Evolutionary conservation across 37 sponge, comb jelly and placozoan species (phyloP), one percentile per base, ranked within the genome.

Genomic region (Tethya wilhelma): DNA sequence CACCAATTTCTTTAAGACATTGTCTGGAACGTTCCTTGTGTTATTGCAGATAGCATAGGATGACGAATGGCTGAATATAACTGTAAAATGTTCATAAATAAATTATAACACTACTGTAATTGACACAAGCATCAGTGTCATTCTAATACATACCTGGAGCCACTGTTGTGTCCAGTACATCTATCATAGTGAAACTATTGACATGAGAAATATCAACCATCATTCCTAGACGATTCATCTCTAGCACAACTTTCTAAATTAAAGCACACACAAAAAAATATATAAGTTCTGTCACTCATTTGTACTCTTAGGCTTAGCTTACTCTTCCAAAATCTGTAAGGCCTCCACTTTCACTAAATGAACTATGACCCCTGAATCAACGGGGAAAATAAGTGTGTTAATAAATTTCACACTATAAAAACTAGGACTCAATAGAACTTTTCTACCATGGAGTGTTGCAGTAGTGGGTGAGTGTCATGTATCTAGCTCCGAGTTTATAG

Each of bases 191-290:
- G 73, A 82, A 60, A 63, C 76, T 78, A 42, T 81, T 80, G 46
- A 86, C 89, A 38, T 91, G 92, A 28, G 92, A 87, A 37, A 91
- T 82, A 36, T 91, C 92, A 28, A 87, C 92, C 49, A 91, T n/a
- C 92, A 91, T 91, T 22, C 92, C 92, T 5, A 91, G 75, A n/a
- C 92, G 57, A 64, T 91, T 91, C 92, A 91, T 91, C 64, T 91
- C 92, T 19, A 4, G 41, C 23, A 91, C 90, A 26, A 91, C 92
- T 34, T 44, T n/a, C 92, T 91, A 56, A 8, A 57, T n/a, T n/a
- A n/a, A n/a, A n/a, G n/a, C n/a, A n/a, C n/a, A n/a, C n/a, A n/a
- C n/a, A n/a, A n/a, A n/a, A n/a, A n/a, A n/a, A n/a, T n/a, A n/a
- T n/a, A n/a, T n/a, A n/a, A n/a, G n/a, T n/a, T n/a, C n/a, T n/a